Evolutionary conservation across 2,888 invertebrate genomes (phyloP), one percentile per base, ranked within the genome.

Genomic region (Ctenicera cuprea): DNA sequence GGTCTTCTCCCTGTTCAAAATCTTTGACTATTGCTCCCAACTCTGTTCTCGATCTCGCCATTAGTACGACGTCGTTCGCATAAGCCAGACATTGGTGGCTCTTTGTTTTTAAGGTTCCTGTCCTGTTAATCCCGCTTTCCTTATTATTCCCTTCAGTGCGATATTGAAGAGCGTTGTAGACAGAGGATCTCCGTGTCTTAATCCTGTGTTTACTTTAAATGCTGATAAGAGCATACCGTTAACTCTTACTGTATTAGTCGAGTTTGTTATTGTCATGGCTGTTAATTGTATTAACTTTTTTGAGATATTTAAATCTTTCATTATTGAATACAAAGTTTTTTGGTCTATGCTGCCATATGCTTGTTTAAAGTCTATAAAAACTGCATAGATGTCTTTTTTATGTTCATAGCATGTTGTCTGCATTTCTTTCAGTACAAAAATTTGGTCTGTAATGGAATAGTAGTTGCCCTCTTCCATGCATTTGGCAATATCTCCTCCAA

Each of bases 31-130:
- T 8, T 30, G 3, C 54, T 33, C 3, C 33, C 30, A 26, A 14
- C 54, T 54, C 30, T 12, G 33, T 30, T 54, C 54, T 26, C 8
- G 30, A 14, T 54, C 7, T 54, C 30, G 26, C 5, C 16, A 54
- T 26, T 14, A 54, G 30, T 26, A 26, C 52, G n/a, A 54, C 9
- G 33, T 54, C 54, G 7, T 26, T 3, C 9, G 54, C 54, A 30
- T 14, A 54, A 0, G 30, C 30, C 12, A 54, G 1, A 54, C 30
- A 54, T 14, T 54, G 30, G 33, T 54, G 54, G 20, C 22, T 50
- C 50, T 50, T 50, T 18, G 50, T 50, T 22, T 20, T 50, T 50
- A 50, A 18, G 3, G 50, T 50, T 50, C 50, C 22, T 22, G 50
- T 50, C 8, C 4, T 50, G 43, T 45, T 45, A 12, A 45, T 45